These are phyloP conservation scores for Barypeithes pellucidus DNA, from an alignment of 2,888 invertebrate species.

Conservation along the genomic window DNA sequence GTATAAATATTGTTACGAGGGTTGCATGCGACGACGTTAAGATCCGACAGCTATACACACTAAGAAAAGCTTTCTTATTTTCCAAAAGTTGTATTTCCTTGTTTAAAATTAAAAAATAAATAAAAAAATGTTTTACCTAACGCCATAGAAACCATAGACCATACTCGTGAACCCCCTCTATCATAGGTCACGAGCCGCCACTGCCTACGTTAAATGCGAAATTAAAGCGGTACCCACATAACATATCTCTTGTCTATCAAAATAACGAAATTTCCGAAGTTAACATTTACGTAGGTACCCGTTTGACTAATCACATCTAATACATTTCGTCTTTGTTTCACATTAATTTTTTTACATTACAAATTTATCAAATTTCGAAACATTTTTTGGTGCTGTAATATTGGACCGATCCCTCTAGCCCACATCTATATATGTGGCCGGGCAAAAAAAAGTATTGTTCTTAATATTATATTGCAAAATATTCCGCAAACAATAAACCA, in stretches of 20 bases:
- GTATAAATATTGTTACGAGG: no score
- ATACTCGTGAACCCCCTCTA: no score
- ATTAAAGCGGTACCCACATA: not conserved
- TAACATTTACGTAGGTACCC: not conserved
- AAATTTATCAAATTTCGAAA: constrained; percentile 30
- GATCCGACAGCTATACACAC: no score
- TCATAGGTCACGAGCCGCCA: no score
- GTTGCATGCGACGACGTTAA: no score
- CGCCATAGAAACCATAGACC: no score
- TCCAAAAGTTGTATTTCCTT: no score
- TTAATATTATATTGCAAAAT: constrained; percentile 40
- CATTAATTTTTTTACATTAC: not conserved
- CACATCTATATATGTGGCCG: constrained; percentile 31
- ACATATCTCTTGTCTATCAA: not conserved
- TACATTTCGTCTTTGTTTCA: not conserved
- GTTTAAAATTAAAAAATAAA: no score
- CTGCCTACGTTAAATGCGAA: no score
- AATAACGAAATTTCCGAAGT: not conserved
- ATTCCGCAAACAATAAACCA: constrained; percentile 43
- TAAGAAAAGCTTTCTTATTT: no score
- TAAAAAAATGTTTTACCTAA: no score
- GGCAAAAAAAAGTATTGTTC: constrained; percentile 43
- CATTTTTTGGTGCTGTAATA: constrained; percentile 19
- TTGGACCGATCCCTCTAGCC: constrained; percentile 34
- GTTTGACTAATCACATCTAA: not conserved